phyloP scores from a whole-genome alignment of 2,797 vertebrate species.

The Brotula barbata region DNA sequence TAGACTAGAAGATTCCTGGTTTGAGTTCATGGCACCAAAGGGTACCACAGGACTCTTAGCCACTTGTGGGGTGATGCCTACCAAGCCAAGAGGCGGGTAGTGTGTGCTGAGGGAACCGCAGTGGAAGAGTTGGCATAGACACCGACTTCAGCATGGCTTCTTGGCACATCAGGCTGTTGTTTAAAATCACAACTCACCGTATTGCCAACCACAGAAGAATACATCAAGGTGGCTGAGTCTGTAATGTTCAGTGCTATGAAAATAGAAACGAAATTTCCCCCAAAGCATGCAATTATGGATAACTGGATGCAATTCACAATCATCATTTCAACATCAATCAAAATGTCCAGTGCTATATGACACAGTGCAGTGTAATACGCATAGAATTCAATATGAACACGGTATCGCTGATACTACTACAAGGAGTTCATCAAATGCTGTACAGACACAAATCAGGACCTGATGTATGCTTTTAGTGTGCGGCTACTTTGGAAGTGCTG shows the following conservation, averaged over 20 bases:
- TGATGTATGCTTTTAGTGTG: constrained; percentile 37
- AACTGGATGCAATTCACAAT: constrained; percentile 50
- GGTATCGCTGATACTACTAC: background rate
- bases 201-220: constrained; percentile 55
- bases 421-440: constrained; percentile 37
- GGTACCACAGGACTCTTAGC: constrained; percentile 49
- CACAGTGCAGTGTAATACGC: constrained; percentile 4
- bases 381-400: constrained; percentile 15
- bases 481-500: constrained; percentile 31
- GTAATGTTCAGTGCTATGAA: constrained; percentile 66
- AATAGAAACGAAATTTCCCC: constrained; percentile 60
- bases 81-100: constrained; percentile 49
- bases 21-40: constrained; percentile 46
- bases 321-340: constrained; percentile 42
- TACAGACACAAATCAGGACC: constrained; percentile 16
- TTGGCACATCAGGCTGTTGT: constrained; percentile 58
- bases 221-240: constrained; percentile 58
- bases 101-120: constrained; percentile 60
- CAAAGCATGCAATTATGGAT: constrained; percentile 58
- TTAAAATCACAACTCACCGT: constrained; percentile 62
- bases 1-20: constrained; percentile 40
- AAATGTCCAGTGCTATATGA: constrained; percentile 30
- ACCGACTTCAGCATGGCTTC: constrained; percentile 51
- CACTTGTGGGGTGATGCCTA: constrained; percentile 57
- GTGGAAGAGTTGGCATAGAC: constrained; percentile 54